phyloP scores from a whole-genome alignment of 2,888 invertebrate species.

The Chrysolina haemoptera region DNA sequence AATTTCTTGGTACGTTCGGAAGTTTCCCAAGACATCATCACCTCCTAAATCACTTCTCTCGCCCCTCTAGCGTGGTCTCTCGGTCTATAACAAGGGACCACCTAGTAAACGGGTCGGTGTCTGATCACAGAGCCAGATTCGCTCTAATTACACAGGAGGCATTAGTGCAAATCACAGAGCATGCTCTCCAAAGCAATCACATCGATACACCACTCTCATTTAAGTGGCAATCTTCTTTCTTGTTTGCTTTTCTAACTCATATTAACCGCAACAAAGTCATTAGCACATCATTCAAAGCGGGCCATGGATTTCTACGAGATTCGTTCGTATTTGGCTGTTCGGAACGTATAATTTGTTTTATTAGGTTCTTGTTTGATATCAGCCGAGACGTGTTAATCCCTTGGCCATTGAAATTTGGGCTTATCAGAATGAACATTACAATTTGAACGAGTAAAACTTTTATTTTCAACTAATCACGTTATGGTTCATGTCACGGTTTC shows the following conservation, averaged over 20 bases:
- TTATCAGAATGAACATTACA: background rate
- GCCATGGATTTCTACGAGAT: background rate
- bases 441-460: background rate
- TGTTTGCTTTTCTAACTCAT: slow-evolving; percentile 35
- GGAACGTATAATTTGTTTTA: background rate
- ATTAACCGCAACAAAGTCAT: slow-evolving; percentile 32
- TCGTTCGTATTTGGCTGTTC: background rate
- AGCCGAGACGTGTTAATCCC: background rate
- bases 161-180: slow-evolving; percentile 54
- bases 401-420: background rate
- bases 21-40: background rate
- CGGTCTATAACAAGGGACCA: slow-evolving; percentile 48
- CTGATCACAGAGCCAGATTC: slow-evolving; percentile 55
- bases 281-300: slow-evolving; percentile 17
- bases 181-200: slow-evolving; percentile 36
- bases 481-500: too few species aligned
- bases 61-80: background rate
- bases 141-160: slow-evolving; percentile 56
- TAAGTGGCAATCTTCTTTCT: slow-evolving; percentile 39
- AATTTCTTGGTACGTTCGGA: too few species aligned
- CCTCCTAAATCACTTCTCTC: background rate
- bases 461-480: too few species aligned
- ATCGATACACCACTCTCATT: slow-evolving; percentile 40
- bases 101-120: slow-evolving; percentile 54
- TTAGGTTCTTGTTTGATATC: background rate